phyloP scores from a whole-genome alignment of 2,888 invertebrate genomes.

The Vesta saturnalis region DNA sequence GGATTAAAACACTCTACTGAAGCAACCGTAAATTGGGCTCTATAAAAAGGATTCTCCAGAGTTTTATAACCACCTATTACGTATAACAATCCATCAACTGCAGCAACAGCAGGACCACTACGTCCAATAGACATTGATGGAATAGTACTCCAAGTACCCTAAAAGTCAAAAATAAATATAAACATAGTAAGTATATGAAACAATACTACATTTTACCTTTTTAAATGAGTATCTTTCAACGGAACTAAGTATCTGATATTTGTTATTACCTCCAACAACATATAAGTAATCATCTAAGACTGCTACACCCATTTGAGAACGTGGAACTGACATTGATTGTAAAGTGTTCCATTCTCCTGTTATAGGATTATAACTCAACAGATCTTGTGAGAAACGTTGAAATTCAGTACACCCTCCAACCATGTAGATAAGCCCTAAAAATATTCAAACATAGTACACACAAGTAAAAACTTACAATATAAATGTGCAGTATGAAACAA shows the following conservation, averaged over 20 bases:
- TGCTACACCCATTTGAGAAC: constrained; percentile 92
- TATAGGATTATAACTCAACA: constrained; percentile 83
- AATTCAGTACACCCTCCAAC: constrained; percentile 90
- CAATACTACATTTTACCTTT: constrained; percentile 64
- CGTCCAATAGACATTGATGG: constrained; percentile 78
- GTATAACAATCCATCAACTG: constrained; percentile 83
- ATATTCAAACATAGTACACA: not conserved
- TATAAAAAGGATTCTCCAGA: constrained; percentile 82
- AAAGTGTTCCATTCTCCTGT: constrained; percentile 82
- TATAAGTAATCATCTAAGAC: constrained; percentile 85
- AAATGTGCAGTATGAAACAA: too few relatives aligned
- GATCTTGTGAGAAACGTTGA: constrained; percentile 81
- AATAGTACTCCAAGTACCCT: constrained; percentile 84
- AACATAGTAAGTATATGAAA: not conserved
- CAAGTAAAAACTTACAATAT: too few relatives aligned
- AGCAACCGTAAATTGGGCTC: constrained; percentile 84
- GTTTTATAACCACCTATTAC: constrained; percentile 89
- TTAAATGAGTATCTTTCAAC: constrained; percentile 87
- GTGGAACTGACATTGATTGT: constrained; percentile 80
- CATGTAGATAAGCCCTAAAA: constrained; percentile 82
- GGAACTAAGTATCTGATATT: constrained; percentile 80
- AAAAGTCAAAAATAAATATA: constrained; percentile 40
- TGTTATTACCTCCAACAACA: constrained; percentile 89
- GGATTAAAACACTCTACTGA: constrained; percentile 89
- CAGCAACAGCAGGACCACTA: constrained; percentile 86